Base-by-base conservation (phyloP, 2,113 vertebrate genomes). In the Sakesphorus luctuosus region DNA sequence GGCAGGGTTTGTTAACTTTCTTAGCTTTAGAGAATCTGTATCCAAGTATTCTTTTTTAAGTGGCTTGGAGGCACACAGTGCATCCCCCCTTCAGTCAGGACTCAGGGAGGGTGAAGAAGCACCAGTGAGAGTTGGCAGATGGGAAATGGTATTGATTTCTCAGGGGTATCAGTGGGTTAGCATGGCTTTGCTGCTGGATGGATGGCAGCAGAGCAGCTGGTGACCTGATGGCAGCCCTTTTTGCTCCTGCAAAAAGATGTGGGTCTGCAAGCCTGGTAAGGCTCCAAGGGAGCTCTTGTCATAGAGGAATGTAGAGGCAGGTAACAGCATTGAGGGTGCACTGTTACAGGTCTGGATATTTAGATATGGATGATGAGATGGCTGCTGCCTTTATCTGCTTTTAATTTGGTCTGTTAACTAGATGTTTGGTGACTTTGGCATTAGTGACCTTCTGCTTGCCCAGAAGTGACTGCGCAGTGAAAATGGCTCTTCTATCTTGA, bases 1-100 rank as follows among this genome's bases (percentile, higher is more conserved):
- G 35, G 53, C 36, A n/a, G 38, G 55, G 24, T 16, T 38, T 47
- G 65, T 19, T 69, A 61, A 2, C 10, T 7, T 33, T 7, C 33
- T 35, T 46, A 38, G 23, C 53, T 77, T 84, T 35, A 11, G 55
- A 26, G 7, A 18, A 6, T 4, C 4, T 6, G 4, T 18, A 31
- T 19, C 36, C 40, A 36, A 53, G 58, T 31, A 46, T 3, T 72
- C 21, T n/a, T 21, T 24, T n/a, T n/a, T 12, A 2, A 7, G 59
- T 25, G 19, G 10, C 65, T 56, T 1, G 0, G 26, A 81, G 69
- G 25, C 10, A 6, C 3, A 1, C 2, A 18, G 35, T 2, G 18
- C 16, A 12, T 55, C 50, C 36, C 11, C 18, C 1, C 0, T 12
- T 52, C 10, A 11, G 35, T 10, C 14, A 23, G 7, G 80, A 26